Conservation (phyloP, 2,113 vertebrate species). For the Pangasianodon hypophthalmus region DNA sequence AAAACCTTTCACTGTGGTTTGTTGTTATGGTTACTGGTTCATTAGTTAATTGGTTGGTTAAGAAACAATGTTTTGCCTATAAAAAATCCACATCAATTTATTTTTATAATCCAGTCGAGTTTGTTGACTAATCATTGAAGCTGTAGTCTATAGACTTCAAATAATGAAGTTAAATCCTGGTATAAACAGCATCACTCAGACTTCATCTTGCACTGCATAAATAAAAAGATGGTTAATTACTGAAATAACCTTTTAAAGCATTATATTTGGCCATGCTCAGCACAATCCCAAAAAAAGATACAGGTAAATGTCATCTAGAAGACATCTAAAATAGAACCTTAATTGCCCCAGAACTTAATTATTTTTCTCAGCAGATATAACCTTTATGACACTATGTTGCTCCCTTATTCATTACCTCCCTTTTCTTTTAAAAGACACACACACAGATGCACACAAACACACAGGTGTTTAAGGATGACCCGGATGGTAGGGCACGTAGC, state of each 20-base stretch:
- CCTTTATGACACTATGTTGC: constrained; percentile 11
- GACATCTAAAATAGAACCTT: constrained; percentile 12
- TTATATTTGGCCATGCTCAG: constrained; percentile 8
- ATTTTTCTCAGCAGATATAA: constrained; percentile 26
- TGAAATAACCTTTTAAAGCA: constrained; percentile 30
- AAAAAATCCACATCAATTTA: not conserved
- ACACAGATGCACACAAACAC: constrained; percentile 28
- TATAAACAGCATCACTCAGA: not conserved
- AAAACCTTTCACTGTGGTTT: not conserved
- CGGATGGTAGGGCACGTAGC: constrained; percentile 5
- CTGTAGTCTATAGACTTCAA: not conserved
- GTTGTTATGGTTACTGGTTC: not conserved
- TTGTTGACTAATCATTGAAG: not conserved
- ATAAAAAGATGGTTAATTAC: constrained; percentile 4
- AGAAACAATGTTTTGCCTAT: not conserved
- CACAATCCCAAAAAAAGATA: not conserved
- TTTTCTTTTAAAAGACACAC: constrained; percentile 20
- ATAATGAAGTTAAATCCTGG: not conserved
- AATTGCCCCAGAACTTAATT: constrained; percentile 15
- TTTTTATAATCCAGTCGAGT: not conserved
- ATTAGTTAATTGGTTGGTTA: not conserved
- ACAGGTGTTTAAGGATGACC: constrained; percentile 42
- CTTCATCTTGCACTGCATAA: not conserved
- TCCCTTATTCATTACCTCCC: constrained; percentile 11
- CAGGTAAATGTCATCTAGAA: constrained; percentile 24